phyloP scores from a whole-genome alignment of 2,888 invertebrate genomes.

The Nymphalis polychloros region DNA sequence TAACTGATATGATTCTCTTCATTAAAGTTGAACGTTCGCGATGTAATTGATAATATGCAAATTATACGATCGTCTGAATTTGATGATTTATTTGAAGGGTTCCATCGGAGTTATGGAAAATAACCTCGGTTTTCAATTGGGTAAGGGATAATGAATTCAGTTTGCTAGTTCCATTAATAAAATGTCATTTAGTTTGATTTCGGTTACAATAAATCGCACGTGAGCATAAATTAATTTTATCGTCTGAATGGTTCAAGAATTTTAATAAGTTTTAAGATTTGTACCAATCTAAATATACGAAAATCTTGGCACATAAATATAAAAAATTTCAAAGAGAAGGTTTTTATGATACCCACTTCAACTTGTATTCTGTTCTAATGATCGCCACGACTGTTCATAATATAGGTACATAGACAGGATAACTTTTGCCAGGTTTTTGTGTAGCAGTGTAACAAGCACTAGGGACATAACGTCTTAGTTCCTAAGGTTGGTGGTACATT shows the following conservation, averaged over 20 bases:
- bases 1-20: background rate
- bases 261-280: background rate
- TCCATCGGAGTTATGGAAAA: background rate
- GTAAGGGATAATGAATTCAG: constrained; percentile 30
- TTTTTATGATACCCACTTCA: too few species aligned
- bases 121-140: constrained; percentile 18
- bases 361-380: too few species aligned
- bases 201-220: constrained; percentile 17
- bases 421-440: too few species aligned
- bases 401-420: too few species aligned
- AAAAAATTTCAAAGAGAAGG: too few species aligned
- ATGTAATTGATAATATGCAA: constrained; percentile 33
- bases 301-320: background rate
- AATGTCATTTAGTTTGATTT: constrained; percentile 17
- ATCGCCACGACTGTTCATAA: too few species aligned
- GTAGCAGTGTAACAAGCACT: too few species aligned
- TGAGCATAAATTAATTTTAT: constrained; percentile 6
- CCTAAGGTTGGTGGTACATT: too few species aligned
- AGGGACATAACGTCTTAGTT: too few species aligned
- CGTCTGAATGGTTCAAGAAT: background rate
- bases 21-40: constrained; percentile 10
- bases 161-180: constrained; percentile 9
- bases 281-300: too few species aligned
- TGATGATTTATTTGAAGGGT: constrained; percentile 29
- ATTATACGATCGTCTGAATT: constrained; percentile 24